These are phyloP conservation scores for Agonopterix subpropinquella DNA, from an alignment of 2,888 invertebrate species.

Conservation along the genomic window DNA sequence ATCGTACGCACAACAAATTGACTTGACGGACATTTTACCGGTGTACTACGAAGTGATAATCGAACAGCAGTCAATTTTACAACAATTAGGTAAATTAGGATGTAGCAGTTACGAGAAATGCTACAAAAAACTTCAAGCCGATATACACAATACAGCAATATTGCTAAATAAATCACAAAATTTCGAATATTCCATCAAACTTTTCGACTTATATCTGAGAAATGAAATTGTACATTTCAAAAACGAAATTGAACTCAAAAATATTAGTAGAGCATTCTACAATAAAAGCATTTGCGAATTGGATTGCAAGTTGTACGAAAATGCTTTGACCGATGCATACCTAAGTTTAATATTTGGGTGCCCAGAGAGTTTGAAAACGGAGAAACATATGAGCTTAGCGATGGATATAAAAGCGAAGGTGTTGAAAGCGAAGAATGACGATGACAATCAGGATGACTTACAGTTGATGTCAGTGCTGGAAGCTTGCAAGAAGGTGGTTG, in stretches of 20 bases:
- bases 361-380: conserved; percentile 30
- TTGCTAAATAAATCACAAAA: conserved; percentile 37
- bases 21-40: conserved; percentile 25
- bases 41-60: conserved; percentile 25
- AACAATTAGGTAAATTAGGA: conserved; percentile 26
- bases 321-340: conserved; percentile 45
- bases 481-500: conserved; percentile 25
- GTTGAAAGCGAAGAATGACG: conserved; percentile 19
- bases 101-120: conserved; percentile 48
- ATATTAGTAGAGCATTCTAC: conserved; percentile 49
- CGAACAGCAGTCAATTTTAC: conserved; percentile 38
- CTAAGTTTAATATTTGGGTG: conserved; percentile 44
- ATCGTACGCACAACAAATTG: conserved; percentile 22
- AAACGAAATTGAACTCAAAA: conserved; percentile 32
- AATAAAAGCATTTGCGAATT: conserved; percentile 62
- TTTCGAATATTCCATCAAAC: conserved; percentile 43
- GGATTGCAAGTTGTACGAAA: conserved; percentile 37
- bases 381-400: conserved; percentile 56
- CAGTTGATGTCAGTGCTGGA: conserved; percentile 40
- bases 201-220: conserved; percentile 49
- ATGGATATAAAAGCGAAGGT: conserved; percentile 59
- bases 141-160: conserved; percentile 57
- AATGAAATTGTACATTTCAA: conserved; percentile 33
- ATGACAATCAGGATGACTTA: conserved; percentile 16
- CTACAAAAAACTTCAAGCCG: conserved; percentile 47